Conservation (phyloP, 2,797 vertebrate genomes). For the Betta splendens region DNA sequence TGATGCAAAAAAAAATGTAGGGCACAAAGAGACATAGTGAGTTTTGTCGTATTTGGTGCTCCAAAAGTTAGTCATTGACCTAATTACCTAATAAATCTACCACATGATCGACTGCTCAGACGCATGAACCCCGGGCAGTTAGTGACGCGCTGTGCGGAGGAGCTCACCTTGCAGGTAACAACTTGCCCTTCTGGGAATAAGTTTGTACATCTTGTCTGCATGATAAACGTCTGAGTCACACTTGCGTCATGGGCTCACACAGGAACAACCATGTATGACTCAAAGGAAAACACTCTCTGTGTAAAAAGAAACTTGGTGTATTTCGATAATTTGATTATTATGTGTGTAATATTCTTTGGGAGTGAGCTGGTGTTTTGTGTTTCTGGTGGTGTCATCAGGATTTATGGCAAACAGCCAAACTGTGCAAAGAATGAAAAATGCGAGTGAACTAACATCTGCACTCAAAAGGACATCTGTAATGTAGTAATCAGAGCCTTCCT, state of each 20-base stretch:
- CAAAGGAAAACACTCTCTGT: neutral
- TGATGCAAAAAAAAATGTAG: neutral
- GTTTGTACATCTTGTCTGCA: neutral
- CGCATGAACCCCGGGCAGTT: neutral
- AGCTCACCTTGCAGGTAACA: neutral
- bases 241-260: neutral
- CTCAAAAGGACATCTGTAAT: too few species aligned
- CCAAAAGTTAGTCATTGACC: neutral
- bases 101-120: neutral
- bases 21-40: too few species aligned
- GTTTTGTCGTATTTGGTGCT: neutral
- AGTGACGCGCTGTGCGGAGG: neutral
- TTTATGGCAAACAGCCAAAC: too few species aligned
- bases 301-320: too few species aligned
- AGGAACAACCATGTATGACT: neutral
- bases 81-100: neutral
- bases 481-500: too few species aligned
- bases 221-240: constrained; percentile 7
- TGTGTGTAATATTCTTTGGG: too few species aligned
- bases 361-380: too few species aligned
- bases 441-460: too few species aligned
- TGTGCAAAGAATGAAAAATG: too few species aligned
- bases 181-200: constrained; percentile 1
- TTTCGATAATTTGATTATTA: too few species aligned
- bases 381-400: too few species aligned